These are phyloP conservation scores for Lynx canadensis DNA, from an alignment of 2,113 vertebrate species.

Conservation along the genomic window DNA sequence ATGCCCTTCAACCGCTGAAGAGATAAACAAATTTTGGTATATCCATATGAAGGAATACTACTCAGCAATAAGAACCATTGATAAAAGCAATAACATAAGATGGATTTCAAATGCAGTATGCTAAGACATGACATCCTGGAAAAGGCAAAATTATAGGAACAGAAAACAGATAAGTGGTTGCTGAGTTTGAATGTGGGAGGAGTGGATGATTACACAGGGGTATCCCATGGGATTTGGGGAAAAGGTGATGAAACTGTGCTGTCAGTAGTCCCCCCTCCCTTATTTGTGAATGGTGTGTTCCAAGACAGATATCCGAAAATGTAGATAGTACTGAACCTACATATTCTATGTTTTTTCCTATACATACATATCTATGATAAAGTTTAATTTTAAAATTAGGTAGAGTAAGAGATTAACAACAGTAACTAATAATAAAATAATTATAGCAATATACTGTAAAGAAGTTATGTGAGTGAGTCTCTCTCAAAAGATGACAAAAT, in stretches of 20 bases:
- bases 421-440: not conserved
- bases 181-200: not conserved
- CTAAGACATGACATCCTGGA: not conserved
- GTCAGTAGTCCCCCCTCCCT: not conserved
- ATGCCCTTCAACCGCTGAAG: not conserved
- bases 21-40: not conserved
- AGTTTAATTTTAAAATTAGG: not conserved
- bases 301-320: not conserved
- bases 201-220: not conserved
- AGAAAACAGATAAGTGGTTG: not conserved
- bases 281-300: not conserved
- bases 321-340: not conserved
- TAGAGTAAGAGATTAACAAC: not conserved
- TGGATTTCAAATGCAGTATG: not conserved
- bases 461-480: not conserved
- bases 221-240: not conserved
- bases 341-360: not conserved
- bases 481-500: not conserved
- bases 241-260: not conserved
- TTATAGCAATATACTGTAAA: not conserved
- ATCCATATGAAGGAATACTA: not conserved
- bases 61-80: not conserved
- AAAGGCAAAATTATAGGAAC: slow-evolving; percentile 6
- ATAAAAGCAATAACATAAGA: not conserved
- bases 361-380: not conserved